Base-by-base conservation (phyloP, 2,113 vertebrate genomes). In the Proteles cristata region DNA sequence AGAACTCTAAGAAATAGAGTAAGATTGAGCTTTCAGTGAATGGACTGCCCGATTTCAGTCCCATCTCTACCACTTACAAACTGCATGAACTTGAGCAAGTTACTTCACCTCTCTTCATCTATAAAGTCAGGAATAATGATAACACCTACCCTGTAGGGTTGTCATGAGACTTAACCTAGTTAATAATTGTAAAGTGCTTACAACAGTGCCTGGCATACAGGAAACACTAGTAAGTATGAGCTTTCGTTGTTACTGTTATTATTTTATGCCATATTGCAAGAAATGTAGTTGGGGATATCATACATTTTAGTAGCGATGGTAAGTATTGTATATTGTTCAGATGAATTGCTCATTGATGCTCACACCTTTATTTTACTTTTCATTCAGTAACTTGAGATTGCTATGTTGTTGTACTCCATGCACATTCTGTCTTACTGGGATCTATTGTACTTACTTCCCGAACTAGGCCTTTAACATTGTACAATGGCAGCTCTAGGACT, bases 201-300 rank as follows among this genome's bases (percentile, higher is more conserved):
- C 39, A 88, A 48, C 8, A 89, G 17, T 95, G 48, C 4, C 17
- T 66, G 33, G 10, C 33, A 91, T 25, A 71, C 14, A 93, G 63
- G 73, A 97, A 79, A 63, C 7, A 31, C 15, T 53, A 5, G 9
- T 69, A 87, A 66, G 11, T 87, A 58, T 45, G 15, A 88, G 12
- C 23, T 66, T 97, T 96, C 25, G 35, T 74, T 93, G 35, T 88
- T 92, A 61, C 0, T 74, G 1, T 71, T 92, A 19, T 35, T 69
- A 43, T 86, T 94, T 90, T 95, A 85, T 96, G 35, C 61, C 96
- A 87, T 43, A 80, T 90, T 76, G 39, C 3, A 82, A 97, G 71
- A 95, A 96, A 58, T 96, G 28, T 53, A 92, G 19, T 88, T 85
- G 35, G 48, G 31, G 63, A 80, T 88, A 76, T 39, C 76, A 33